Conservation (phyloP, 1,140 invertebrate species). For the Drosophila virilis region DNA sequence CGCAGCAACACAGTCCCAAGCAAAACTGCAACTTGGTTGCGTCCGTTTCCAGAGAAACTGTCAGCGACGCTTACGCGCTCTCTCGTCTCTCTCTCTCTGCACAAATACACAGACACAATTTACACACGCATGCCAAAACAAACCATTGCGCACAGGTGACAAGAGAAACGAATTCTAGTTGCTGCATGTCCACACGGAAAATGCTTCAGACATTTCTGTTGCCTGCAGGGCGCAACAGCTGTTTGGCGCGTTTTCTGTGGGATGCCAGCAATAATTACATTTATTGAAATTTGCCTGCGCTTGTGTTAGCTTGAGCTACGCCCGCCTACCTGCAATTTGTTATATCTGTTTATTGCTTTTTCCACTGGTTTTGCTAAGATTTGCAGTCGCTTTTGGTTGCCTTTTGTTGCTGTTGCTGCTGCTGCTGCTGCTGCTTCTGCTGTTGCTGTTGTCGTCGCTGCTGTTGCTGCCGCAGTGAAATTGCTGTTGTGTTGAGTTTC, state of each 20-base stretch:
- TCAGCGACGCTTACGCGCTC: slow-evolving; percentile 22
- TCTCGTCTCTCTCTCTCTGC: slow-evolving; percentile 8
- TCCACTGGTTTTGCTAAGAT: slow-evolving; percentile 14
- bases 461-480: slow-evolving; percentile 44
- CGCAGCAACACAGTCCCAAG: slow-evolving; percentile 28
- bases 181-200: slow-evolving; percentile 15
- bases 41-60: slow-evolving; percentile 44
- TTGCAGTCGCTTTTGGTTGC: slow-evolving; percentile 10
- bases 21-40: slow-evolving; percentile 35
- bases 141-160: slow-evolving; percentile 35
- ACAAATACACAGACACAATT: background rate
- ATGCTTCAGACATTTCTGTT: slow-evolving; percentile 30
- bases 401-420: slow-evolving; percentile 28
- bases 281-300: slow-evolving; percentile 16
- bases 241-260: slow-evolving; percentile 48
- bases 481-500: slow-evolving; percentile 43
- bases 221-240: slow-evolving; percentile 64
- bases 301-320: background rate
- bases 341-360: slow-evolving; percentile 14
- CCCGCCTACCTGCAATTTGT: slow-evolving; percentile 30
- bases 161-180: slow-evolving; percentile 24
- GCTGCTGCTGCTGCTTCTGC: slow-evolving; percentile 1
- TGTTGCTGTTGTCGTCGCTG: slow-evolving; percentile 19
- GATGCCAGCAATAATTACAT: slow-evolving; percentile 32
- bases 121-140: slow-evolving; percentile 14